These are phyloP conservation scores for Gerosis bhagava DNA, from an alignment of 2,888 invertebrate species.

Conservation along the genomic window DNA sequence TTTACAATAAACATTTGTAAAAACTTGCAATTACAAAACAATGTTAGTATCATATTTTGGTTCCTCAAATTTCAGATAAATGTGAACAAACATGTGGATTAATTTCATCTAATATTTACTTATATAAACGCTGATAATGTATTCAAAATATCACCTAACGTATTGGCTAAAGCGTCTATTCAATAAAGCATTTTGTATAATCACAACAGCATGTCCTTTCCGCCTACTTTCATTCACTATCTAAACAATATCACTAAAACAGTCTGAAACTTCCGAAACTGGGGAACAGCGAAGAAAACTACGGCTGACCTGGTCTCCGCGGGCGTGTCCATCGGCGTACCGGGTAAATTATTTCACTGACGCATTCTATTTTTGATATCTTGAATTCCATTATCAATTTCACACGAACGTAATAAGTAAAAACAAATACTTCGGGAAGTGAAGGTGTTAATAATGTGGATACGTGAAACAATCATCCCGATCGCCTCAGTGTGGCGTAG, in stretches of 20 bases:
- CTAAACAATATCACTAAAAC: conserved; percentile 76
- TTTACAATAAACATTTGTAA: conserved; percentile 52
- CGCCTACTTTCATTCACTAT: conserved; percentile 70
- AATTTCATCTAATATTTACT: conserved; percentile 41
- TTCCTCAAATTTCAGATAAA: conserved; percentile 59
- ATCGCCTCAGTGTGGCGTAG: conserved; percentile 59
- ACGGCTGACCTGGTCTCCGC: conserved; percentile 74
- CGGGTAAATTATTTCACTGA: conserved; percentile 64
- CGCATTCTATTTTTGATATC: conserved; percentile 29
- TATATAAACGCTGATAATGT: conserved; percentile 64
- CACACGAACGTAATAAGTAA: conserved; percentile 15
- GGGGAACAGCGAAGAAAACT: conserved; percentile 77
- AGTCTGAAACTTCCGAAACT: conserved; percentile 79
- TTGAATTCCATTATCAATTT: conserved; percentile 9
- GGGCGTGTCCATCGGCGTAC: conserved; percentile 56
- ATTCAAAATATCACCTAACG: conserved; percentile 72
- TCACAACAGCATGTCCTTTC: conserved; percentile 74
- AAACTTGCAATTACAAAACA: conserved; percentile 57
- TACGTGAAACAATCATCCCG: conserved; percentile 66
- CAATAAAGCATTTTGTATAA: conserved; percentile 78
- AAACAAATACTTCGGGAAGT: conserved; percentile 10
- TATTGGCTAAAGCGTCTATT: conserved; percentile 77
- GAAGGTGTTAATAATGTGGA: conserved; percentile 15
- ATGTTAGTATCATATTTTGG: conserved; percentile 59
- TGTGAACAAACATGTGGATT: conserved; percentile 52